These are phyloP conservation scores for Melangyna quadrimaculata DNA, from an alignment of 2,888 invertebrate species.

Conservation along the genomic window DNA sequence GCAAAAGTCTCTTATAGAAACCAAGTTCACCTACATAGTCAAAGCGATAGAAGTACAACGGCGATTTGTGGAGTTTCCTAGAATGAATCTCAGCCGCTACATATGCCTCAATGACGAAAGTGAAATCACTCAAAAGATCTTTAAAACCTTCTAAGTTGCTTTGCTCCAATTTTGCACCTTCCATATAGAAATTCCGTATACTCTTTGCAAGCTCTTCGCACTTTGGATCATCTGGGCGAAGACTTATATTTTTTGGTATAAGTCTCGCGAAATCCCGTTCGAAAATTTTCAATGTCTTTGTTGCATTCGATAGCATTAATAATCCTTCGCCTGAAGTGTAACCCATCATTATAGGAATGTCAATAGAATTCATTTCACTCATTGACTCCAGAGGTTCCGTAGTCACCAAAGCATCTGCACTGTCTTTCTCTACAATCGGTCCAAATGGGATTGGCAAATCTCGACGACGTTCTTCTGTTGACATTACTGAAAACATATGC, in stretches of 20 bases:
- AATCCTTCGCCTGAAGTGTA: constrained; percentile 83
- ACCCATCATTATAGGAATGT: constrained; percentile 83
- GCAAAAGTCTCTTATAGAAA: constrained; percentile 81
- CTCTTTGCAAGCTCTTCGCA: constrained; percentile 73
- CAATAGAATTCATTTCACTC: constrained; percentile 79
- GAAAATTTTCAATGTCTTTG: constrained; percentile 74
- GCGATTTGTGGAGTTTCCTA: constrained; percentile 76
- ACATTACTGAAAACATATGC: background rate
- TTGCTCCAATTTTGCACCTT: constrained; percentile 77
- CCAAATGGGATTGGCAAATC: background rate
- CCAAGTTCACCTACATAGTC: constrained; percentile 83
- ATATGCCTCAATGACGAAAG: constrained; percentile 77
- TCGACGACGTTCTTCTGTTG: background rate
- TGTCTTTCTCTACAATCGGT: background rate
- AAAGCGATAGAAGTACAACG: constrained; percentile 84
- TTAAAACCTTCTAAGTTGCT: constrained; percentile 81
- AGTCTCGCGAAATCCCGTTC: constrained; percentile 76
- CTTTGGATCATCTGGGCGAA: constrained; percentile 71
- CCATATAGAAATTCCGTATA: constrained; percentile 81
- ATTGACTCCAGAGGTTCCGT: constrained; percentile 77
- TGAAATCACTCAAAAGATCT: constrained; percentile 82
- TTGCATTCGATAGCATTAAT: constrained; percentile 75
- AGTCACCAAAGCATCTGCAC: background rate
- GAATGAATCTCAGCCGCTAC: constrained; percentile 76
- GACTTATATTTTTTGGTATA: constrained; percentile 77